phyloP scores from a whole-genome alignment of 2,888 invertebrate genomes.

The Bugulina stolonifera region DNA sequence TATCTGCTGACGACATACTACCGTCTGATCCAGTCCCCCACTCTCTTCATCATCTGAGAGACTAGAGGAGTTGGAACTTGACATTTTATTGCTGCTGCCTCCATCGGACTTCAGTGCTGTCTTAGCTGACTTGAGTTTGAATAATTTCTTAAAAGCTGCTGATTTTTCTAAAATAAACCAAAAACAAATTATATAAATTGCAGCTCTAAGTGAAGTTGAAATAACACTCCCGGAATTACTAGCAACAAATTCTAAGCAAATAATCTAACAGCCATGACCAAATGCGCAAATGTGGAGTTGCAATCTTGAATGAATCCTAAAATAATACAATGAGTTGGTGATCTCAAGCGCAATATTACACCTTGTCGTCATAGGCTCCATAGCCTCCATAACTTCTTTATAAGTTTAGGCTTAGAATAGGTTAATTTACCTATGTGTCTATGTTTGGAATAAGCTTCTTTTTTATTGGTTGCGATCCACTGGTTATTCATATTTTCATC shows the following conservation, averaged over 20 bases:
- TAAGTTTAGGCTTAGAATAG: too few species aligned
- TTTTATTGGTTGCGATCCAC: neutral
- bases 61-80: neutral
- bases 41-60: neutral
- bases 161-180: neutral
- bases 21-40: neutral
- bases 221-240: too few species aligned
- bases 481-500: neutral
- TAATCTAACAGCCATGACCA: too few species aligned
- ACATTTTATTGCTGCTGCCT: neutral
- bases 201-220: too few species aligned
- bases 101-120: neutral
- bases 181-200: too few species aligned
- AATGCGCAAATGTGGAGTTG: too few species aligned
- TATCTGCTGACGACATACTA: neutral
- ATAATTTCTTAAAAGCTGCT: neutral
- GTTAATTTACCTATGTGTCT: neutral
- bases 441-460: neutral
- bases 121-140: neutral
- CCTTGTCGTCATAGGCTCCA: too few species aligned
- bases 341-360: too few species aligned
- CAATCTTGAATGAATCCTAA: too few species aligned
- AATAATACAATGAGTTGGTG: too few species aligned
- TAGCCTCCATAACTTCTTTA: too few species aligned
- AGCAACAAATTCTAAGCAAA: too few species aligned